Evolutionary conservation across 2,888 invertebrate species (phyloP), one percentile per base, ranked within the genome.

Genomic region (Melangyna quadrimaculata): DNA sequence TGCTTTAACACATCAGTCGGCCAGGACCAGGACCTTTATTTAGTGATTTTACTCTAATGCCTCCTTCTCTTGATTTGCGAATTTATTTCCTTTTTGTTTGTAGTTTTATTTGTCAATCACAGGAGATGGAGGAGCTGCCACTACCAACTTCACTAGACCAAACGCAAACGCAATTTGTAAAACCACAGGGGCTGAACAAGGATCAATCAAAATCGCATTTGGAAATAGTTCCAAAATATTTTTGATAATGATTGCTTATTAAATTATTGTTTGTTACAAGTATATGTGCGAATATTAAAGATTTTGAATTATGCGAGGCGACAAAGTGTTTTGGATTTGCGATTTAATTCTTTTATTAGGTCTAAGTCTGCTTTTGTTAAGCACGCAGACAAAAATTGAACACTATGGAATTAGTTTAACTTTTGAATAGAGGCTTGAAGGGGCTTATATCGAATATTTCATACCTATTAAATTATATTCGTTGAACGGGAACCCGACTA

Each of bases 151-250:
- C 10, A 71, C 19, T 51, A 1, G 17, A 45, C 32, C 55, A 24
- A 48, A 27, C 5, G 37, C 55, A 24, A 48, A 27, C 5, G 37
- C 51, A 69, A 78, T 78, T 74, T 74, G 63, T 55, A 48, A 27
- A 78, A 57, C 78, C 19, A 32, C 57, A 32, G 70, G 70, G 40
- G 63, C 27, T 45, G 55, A 37, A 70, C 22, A 14, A 35, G 51
- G 78, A 83, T 74, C 78, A 83, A 83, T 83, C 83, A 74, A 78
- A 74, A 71, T 78, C 55, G 59, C 40, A 65, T 69, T 78, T 35
- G 24, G 48, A 29, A 48, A 78, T 73, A 73, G 55, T 78, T 69
- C 32, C 32, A 40, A 48, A 78, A 22, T 22, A 22, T 59, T 59
- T 69, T 83, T 83, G 78, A 81, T 83, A n/a, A n/a, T n/a, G n/a